Percentiles rank a stretch among this genome's conserved stretches.
phyloP scores from a whole-genome alignment of 2,888 invertebrate species.

The Oscheius myriophilus region DNA sequence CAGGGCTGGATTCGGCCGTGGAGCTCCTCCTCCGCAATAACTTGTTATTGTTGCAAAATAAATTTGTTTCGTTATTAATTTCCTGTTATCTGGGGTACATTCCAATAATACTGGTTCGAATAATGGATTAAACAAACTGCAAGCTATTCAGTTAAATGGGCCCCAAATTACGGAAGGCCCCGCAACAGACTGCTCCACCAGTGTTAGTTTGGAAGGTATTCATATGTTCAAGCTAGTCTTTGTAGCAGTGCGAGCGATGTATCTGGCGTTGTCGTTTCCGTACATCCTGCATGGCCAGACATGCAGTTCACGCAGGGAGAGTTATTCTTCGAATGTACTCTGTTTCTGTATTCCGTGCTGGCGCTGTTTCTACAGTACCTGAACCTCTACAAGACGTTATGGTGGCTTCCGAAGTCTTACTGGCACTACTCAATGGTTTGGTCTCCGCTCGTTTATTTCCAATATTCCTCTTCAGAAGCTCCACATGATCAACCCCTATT shows the following conservation, averaged over 20 bases:
- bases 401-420: conserved; percentile 95
- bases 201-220: background rate
- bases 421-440: conserved; percentile 87
- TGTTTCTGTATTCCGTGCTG: conserved; percentile 83
- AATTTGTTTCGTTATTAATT: no score
- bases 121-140: background rate
- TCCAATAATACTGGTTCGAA: conserved; percentile 1
- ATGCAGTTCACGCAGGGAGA: conserved; percentile 75
- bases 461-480: conserved; percentile 82
- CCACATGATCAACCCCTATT: conserved; percentile 88
- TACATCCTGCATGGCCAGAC: conserved; percentile 57
- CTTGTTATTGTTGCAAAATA: conserved; percentile 33
- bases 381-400: conserved; percentile 91
- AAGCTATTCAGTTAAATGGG: background rate
- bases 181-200: conserved; percentile 1
- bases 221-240: background rate
- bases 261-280: conserved; percentile 45
- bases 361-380: conserved; percentile 87
- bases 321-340: conserved; percentile 85
- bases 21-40: conserved; percentile 56
- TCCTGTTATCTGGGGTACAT: background rate
- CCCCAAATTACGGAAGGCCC: conserved; percentile 15
- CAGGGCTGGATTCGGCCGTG: conserved; percentile 70
- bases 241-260: conserved; percentile 11
- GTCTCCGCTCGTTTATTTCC: conserved; percentile 30